phyloP scores from a whole-genome alignment of 2,797 vertebrate species.

The Potorous gilbertii region DNA sequence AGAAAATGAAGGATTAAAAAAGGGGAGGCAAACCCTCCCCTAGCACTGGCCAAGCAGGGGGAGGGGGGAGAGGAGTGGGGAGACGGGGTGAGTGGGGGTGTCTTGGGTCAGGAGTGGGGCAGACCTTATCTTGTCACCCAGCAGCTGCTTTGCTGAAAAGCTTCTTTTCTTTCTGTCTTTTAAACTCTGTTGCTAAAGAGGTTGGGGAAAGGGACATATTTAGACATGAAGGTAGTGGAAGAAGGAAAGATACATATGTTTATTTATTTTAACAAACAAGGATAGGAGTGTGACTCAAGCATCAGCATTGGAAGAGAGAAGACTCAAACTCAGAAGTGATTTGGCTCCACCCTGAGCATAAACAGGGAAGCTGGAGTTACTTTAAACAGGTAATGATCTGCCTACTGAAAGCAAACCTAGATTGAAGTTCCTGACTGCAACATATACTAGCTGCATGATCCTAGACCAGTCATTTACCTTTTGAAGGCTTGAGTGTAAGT shows the following conservation, averaged over 20 bases:
- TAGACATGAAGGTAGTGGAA: neutral
- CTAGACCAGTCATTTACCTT: neutral
- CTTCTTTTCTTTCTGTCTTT: neutral
- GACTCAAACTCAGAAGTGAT: neutral
- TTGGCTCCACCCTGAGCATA: neutral
- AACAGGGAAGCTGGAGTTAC: neutral
- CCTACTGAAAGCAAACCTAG: neutral
- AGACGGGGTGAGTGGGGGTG: too few relatives aligned
- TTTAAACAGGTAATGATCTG: neutral
- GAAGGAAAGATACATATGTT: neutral
- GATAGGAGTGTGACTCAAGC: neutral
- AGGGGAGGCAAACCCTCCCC: slow-evolving; percentile 12
- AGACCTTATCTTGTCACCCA: neutral
- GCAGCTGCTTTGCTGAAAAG: slow-evolving; percentile 10
- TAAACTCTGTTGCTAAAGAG: neutral
- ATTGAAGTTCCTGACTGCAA: neutral
- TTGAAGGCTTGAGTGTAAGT: neutral
- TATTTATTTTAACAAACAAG: neutral
- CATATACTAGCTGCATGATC: neutral
- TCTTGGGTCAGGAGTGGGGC: slow-evolving; percentile 38
- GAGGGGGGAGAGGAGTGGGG: too few relatives aligned
- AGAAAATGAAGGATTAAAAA: slow-evolving; percentile 31
- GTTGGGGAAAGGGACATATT: neutral
- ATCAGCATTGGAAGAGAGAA: neutral
- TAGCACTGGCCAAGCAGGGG: neutral